Base-by-base conservation (phyloP, 2,797 vertebrate genomes). In the Varecia variegata region DNA sequence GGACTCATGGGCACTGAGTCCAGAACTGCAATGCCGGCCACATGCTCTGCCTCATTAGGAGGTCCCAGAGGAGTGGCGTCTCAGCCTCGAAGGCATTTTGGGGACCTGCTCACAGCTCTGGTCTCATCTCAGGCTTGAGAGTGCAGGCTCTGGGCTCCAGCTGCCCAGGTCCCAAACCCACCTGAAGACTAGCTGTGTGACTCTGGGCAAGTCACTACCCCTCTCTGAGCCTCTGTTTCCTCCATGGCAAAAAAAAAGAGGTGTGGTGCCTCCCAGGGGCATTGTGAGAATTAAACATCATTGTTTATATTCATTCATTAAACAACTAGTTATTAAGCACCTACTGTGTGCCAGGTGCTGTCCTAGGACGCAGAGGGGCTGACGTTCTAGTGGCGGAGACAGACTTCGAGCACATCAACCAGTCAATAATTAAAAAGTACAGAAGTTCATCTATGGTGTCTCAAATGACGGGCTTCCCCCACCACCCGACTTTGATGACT, bases 1-100 rank as follows among this genome's bases (percentile, higher is more conserved):
- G 54, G 38, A 23, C 60, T 14, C 38, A 2, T 17, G 21, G 73
- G 54, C 58, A 9, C 79, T 6, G 32, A 60, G 14, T 35, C 47
- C n/a, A 15, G 43, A 70, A 21, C 52, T 20, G 52, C 0, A 7
- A 4, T 3, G 6, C 14, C 0, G 5, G 21, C 12, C 27, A 25
- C 38, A 25, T 43, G 17, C 12, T 30, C 38, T 25, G 14, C 40
- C 54, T 45, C 9, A 0, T 15, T 11, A 5, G 76, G 74, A 62
- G 70, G 58, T 2, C 47, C 50, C 83, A 58, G 83, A 30, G 7
- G 68, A 83, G 58, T 56, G 58, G 7, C 0, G 5, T 65, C 58
- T 40, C 35, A 25, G 11, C 9, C 5, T 82, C 9, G 7, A 45
- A 56, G 40, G 40, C 12, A 38, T 35, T 81, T 43, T 58, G 3